These are phyloP conservation scores for Chrysolina haemoptera DNA, from an alignment of 2,888 invertebrate genomes.

Conservation along the genomic window DNA sequence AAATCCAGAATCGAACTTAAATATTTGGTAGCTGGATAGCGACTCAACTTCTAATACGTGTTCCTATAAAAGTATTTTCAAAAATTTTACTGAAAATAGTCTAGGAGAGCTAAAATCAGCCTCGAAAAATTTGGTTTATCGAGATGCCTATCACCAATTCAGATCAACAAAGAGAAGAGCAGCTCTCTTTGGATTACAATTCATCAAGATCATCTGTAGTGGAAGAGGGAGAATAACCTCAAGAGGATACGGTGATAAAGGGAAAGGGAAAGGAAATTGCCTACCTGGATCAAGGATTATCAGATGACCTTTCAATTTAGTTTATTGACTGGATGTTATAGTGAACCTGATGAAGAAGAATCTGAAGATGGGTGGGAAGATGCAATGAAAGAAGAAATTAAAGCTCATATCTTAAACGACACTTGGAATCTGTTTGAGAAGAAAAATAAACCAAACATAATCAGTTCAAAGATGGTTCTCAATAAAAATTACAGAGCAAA, in stretches of 20 bases:
- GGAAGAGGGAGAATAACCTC: neutral
- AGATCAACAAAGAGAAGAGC: neutral
- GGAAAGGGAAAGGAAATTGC: too few species aligned
- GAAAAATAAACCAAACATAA: neutral
- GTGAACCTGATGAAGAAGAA: neutral
- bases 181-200: neutral
- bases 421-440: conserved; percentile 9
- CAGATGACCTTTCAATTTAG: too few species aligned
- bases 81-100: too few species aligned
- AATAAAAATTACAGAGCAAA: conserved; percentile 11
- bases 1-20: too few species aligned
- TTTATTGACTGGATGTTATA: neutral
- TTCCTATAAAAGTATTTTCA: too few species aligned
- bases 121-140: too few species aligned
- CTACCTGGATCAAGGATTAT: too few species aligned
- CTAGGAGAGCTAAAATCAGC: too few species aligned
- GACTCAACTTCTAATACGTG: too few species aligned
- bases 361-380: neutral
- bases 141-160: too few species aligned
- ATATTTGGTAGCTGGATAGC: too few species aligned
- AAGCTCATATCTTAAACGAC: neutral
- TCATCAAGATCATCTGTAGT: neutral
- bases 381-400: neutral
- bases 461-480: conserved; percentile 1
- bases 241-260: neutral